A percentile compares a stretch with the other conserved stretches of the same genome.
phyloP scores from a whole-genome alignment of 2,797 vertebrate species.

The Prionace glauca region DNA sequence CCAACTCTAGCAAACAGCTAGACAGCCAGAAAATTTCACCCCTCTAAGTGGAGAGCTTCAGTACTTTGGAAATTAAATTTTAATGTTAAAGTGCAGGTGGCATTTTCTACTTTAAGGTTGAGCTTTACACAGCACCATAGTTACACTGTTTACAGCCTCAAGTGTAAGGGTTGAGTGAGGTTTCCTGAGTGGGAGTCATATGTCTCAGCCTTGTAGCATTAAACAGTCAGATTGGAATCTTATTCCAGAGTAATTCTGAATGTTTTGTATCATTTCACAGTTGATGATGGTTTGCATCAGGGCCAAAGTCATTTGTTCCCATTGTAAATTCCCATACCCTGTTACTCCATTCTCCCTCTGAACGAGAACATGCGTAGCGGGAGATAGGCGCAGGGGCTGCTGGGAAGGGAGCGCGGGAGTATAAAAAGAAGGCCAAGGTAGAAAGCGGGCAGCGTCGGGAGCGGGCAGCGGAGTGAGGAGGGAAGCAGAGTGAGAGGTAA shows the following conservation, averaged over 20 bases:
- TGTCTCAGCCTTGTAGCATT: neutral
- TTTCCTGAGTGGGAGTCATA: neutral
- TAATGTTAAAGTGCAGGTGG: neutral
- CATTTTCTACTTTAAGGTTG: neutral
- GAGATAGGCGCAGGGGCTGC: too few relatives aligned
- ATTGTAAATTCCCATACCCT: neutral
- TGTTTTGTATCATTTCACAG: neutral
- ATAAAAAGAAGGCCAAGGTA: too few relatives aligned
- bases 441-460: too few relatives aligned
- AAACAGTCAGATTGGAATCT: neutral
- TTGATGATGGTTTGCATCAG: neutral
- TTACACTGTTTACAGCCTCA: neutral
- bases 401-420: too few relatives aligned
- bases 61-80: neutral
- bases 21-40: too few relatives aligned
- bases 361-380: neutral
- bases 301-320: neutral
- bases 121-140: neutral
- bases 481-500: too few relatives aligned
- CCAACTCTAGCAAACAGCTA: neutral
- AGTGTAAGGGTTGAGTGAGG: neutral
- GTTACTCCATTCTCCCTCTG: neutral
- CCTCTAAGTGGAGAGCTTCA: neutral
- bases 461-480: too few relatives aligned
- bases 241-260: neutral